Conservation (phyloP, 1,140 invertebrate species). For the Sesamia nonagrioides region DNA sequence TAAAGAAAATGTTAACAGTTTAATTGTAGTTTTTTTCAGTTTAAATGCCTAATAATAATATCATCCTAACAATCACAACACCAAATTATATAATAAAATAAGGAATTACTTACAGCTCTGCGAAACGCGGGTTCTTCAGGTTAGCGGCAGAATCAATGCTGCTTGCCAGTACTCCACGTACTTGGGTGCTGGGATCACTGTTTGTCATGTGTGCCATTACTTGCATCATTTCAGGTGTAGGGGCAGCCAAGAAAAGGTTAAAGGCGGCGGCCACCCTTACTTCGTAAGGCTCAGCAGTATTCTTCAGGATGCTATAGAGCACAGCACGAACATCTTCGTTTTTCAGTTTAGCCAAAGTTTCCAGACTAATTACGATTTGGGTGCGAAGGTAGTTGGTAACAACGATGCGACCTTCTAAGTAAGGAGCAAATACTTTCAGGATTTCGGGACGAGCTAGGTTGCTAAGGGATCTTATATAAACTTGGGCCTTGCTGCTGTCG, state of each 20-base stretch:
- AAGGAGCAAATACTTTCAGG: conserved; percentile 89
- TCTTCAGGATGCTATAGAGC: conserved; percentile 90
- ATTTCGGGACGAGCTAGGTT: conserved; percentile 88
- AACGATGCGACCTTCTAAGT: conserved; percentile 89
- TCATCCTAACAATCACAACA: background rate
- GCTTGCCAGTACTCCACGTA: conserved; percentile 89
- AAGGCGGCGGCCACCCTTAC: conserved; percentile 90
- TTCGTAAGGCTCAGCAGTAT: conserved; percentile 89
- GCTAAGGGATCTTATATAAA: conserved; percentile 89
- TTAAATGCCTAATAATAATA: background rate
- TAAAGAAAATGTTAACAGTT: background rate
- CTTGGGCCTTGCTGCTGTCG: conserved; percentile 88
- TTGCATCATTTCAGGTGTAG: conserved; percentile 89
- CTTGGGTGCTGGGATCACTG: conserved; percentile 88
- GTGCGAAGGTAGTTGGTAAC: conserved; percentile 89
- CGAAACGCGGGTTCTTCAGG: conserved; percentile 70
- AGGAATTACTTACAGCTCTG: conserved; percentile 83
- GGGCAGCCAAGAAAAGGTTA: conserved; percentile 88
- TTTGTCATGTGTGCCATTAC: conserved; percentile 91
- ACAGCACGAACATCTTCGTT: conserved; percentile 88
- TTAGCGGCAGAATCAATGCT: conserved; percentile 87
- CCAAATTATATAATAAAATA: background rate
- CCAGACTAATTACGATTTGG: conserved; percentile 88
- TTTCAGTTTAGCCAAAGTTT: conserved; percentile 82
- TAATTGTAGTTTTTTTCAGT: background rate